Evolutionary conservation across 2,113 vertebrate genomes (phyloP).

Genomic region (Aptenodytes forsteri): DNA sequence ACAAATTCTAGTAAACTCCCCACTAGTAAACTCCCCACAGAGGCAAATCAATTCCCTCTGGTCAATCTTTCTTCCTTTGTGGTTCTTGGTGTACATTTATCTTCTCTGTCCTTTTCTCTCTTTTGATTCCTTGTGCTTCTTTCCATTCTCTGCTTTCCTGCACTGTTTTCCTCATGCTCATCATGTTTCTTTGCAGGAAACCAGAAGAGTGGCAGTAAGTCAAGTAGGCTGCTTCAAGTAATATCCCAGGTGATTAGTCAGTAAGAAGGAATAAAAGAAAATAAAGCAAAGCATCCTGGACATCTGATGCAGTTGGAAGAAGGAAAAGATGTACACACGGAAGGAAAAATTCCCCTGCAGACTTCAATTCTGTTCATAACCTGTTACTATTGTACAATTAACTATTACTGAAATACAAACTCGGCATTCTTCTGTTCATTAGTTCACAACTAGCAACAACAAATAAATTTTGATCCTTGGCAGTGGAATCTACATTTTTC

Average conservation of each 20-base stretch:
- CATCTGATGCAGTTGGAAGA: not conserved
- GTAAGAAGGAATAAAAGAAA: not conserved
- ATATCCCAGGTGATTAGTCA: not conserved
- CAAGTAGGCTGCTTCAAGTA: not conserved
- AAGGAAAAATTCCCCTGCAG: not conserved
- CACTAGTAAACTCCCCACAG: not conserved
- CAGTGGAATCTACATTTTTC: not conserved
- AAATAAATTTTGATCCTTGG: not conserved
- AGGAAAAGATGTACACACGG: not conserved
- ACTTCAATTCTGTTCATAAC: not conserved
- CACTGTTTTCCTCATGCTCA: not conserved
- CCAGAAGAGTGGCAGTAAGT: not conserved
- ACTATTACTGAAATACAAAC: not conserved
- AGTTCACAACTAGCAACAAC: not conserved
- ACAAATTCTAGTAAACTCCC: not conserved
- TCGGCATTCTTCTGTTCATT: not conserved
- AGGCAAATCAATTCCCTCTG: not conserved
- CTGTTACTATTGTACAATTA: not conserved
- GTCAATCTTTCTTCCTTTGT: not conserved
- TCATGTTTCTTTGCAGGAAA: slow-evolving; percentile 33
- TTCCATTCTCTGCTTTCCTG: not conserved
- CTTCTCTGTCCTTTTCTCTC: not conserved
- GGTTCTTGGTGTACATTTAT: not conserved
- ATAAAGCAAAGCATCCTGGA: not conserved
- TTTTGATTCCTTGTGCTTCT: not conserved